Evolutionary conservation across 2,888 invertebrate species (phyloP).

Genomic region (Auanema freiburgensis): DNA sequence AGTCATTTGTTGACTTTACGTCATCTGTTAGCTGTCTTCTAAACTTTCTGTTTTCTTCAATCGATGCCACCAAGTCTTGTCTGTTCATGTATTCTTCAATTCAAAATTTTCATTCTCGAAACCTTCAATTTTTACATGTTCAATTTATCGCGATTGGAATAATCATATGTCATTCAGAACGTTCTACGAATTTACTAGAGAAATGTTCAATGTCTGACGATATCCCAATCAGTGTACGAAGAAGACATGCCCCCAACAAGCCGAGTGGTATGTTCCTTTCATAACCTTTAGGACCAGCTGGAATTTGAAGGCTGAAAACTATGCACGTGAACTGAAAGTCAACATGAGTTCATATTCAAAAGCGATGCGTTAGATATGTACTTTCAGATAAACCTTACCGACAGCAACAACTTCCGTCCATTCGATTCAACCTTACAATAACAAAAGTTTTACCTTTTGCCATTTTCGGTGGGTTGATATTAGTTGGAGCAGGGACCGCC

Average conservation of each 20-base stretch:
- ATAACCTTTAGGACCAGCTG: background rate
- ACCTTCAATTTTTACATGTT: too few species aligned
- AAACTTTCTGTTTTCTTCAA: too few species aligned
- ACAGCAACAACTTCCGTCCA: constrained; percentile 44
- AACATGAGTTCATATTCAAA: too few species aligned
- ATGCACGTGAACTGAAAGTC: background rate
- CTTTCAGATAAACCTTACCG: constrained; percentile 41
- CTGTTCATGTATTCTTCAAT: too few species aligned
- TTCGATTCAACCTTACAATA: constrained; percentile 41
- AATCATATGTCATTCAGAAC: too few species aligned
- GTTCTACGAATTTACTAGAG: background rate
- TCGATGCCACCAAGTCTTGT: too few species aligned
- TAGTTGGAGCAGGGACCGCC: constrained; percentile 32
- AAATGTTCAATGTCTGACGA: constrained; percentile 35
- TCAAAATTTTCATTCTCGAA: too few species aligned
- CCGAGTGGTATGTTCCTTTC: constrained; percentile 27
- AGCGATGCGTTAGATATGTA: too few species aligned
- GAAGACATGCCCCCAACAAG: constrained; percentile 35
- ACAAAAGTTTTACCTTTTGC: constrained; percentile 35
- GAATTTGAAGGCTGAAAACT: too few species aligned
- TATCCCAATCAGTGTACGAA: constrained; percentile 36
- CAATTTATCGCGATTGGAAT: too few species aligned
- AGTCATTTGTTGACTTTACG: too few species aligned
- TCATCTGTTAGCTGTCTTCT: too few species aligned
- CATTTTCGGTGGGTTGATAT: constrained; percentile 23